A percentile compares a stretch with the other conserved stretches of the same genome.
These are phyloP conservation scores for Hirudo medicinalis DNA, from an alignment of 1,140 invertebrate genomes.

Conservation along the genomic window DNA sequence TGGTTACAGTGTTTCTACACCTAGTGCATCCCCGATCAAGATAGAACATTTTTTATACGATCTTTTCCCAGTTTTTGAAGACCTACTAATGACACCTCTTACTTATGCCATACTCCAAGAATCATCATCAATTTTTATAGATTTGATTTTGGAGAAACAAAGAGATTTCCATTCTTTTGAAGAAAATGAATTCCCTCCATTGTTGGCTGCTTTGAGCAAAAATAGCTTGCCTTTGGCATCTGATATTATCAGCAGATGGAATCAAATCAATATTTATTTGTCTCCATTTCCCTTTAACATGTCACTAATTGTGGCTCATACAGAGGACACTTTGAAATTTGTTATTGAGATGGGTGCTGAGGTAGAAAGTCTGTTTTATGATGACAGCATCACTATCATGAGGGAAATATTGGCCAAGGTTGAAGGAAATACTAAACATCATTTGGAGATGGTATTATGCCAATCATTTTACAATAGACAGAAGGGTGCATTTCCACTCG, in stretches of 20 bases:
- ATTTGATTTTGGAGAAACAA: constrained; percentile 5
- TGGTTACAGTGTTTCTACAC: too few species aligned
- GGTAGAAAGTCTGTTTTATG: constrained; percentile 5
- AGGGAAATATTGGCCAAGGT: too few species aligned
- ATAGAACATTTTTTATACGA: too few species aligned
- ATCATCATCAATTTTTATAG: constrained; percentile 11
- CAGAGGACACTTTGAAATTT: background rate
- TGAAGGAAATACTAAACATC: too few species aligned
- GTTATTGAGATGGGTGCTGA: constrained; percentile 16
- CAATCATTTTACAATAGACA: too few species aligned
- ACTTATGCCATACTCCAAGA: constrained; percentile 6
- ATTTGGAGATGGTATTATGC: too few species aligned
- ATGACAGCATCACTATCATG: too few species aligned
- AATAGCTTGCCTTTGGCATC: constrained; percentile 25
- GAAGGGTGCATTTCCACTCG: too few species aligned
- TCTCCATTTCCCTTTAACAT: constrained; percentile 27
- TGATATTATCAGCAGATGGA: constrained; percentile 27
- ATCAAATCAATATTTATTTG: constrained; percentile 29
- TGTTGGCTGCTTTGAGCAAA: constrained; percentile 27
- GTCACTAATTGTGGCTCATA: constrained; percentile 20
- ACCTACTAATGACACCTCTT: background rate
- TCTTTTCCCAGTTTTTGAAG: too few species aligned
- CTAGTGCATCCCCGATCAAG: too few species aligned
- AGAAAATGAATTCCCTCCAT: constrained; percentile 25
- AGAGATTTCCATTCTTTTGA: constrained; percentile 1